Base-by-base conservation (phyloP, 2,113 vertebrate genomes). In the Coptodon bakossiorum region DNA sequence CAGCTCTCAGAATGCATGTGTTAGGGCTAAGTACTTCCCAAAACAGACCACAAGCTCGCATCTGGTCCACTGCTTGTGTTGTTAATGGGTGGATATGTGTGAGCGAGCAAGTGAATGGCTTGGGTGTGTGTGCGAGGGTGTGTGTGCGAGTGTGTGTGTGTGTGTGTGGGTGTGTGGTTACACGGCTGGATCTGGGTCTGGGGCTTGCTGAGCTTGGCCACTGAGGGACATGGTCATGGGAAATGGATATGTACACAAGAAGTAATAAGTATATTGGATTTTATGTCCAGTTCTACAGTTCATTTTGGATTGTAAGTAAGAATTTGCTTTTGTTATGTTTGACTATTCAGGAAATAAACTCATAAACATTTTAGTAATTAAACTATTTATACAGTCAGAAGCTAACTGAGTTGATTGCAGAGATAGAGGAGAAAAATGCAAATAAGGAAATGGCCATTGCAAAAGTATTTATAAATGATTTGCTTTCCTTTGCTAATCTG, bases 271-370 rank as follows among this genome's bases (percentile, higher is more conserved):
- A 7, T n/a, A 34, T 36, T 34, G 31, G 0, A 36, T 38, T 12
- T 66, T 66, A 12, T 36, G 31, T 66, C 61, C 31, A 66, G 31
- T 66, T 38, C 17, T 66, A 66, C 61, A n/a, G 31, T 66, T 38
- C 0, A 1, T 36, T 66, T 36, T 38, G 61, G 61, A 6, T 66
- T 66, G 31, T 66, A 0, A 66, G 31, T n/a, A 36, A 36, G 17
- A 66, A 66, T 66, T 66, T 38, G 2, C 31, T 66, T 36, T 66
- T 7, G 6, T 38, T 66, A 0, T 36, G 17, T 66, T 12, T 36
- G 17, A 66, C 1, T 12, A 66, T 36, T n/a, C 31, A 38, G 0
- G 0, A 66, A 66, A 63, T 34, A 63, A 63, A 3, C 61, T 66
- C 10, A 66, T 12, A 66, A 36, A 66, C 31, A n/a, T 66, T 14